phyloP scores from a whole-genome alignment of 1,140 invertebrate species.

The Lanistes nyassanus region DNA sequence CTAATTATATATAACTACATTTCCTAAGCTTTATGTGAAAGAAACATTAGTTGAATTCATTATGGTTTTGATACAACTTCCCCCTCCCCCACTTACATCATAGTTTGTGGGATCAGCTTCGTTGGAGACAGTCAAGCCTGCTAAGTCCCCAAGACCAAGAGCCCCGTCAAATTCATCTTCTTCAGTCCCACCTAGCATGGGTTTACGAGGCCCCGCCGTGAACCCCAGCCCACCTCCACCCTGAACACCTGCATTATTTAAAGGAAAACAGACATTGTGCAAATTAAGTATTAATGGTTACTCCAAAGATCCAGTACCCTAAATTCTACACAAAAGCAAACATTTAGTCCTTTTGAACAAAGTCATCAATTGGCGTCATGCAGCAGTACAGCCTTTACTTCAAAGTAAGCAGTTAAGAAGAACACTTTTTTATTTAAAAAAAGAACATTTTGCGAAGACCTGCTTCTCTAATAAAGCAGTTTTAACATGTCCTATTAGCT shows the following conservation, averaged over 20 bases:
- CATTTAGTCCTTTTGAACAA: too few relatives aligned
- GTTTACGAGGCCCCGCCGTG: constrained; percentile 36
- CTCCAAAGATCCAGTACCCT: too few relatives aligned
- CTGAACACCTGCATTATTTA: constrained; percentile 44
- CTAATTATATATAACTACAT: neutral
- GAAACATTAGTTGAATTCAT: neutral
- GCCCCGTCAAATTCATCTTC: constrained; percentile 80
- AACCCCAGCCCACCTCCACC: constrained; percentile 49
- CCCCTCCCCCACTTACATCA: constrained; percentile 76
- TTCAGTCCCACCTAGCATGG: constrained; percentile 53
- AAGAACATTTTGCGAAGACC: too few relatives aligned
- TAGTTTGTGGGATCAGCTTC: constrained; percentile 89
- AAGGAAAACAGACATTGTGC: constrained; percentile 4
- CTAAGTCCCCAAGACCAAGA: constrained; percentile 92
- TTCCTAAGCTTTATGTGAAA: neutral
- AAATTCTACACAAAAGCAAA: too few relatives aligned
- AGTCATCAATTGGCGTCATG: too few relatives aligned
- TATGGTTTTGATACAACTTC: neutral
- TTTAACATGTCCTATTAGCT: too few relatives aligned
- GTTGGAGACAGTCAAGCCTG: constrained; percentile 95
- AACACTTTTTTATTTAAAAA: too few relatives aligned
- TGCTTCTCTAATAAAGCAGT: too few relatives aligned
- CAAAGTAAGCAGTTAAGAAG: too few relatives aligned
- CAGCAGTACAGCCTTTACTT: too few relatives aligned
- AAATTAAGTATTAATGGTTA: too few relatives aligned